Percentiles rank a stretch among this genome's conserved stretches.
Evolutionary conservation across 2,797 vertebrate genomes (phyloP).

Genomic region (Molossus molossus): DNA sequence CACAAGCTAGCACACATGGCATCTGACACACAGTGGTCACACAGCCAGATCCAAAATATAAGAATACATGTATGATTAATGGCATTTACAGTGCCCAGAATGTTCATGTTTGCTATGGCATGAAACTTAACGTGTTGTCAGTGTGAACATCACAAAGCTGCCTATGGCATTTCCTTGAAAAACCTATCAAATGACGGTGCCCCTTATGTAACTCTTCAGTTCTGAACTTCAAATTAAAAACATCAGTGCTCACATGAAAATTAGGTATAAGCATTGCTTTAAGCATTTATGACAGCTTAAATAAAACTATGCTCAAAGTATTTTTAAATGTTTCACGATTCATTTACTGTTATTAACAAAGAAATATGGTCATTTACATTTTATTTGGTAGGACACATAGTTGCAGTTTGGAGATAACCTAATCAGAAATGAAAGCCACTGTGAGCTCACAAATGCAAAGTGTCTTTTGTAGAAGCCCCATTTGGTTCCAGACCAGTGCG

Average conservation of each 20-base stretch:
- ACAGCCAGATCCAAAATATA: neutral
- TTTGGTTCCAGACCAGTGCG: constrained; percentile 62
- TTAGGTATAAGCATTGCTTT: neutral
- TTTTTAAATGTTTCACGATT: neutral
- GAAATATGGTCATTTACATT: neutral
- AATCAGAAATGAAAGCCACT: constrained; percentile 7
- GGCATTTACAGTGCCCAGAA: neutral
- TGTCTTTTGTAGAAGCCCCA: constrained; percentile 4
- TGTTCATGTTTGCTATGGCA: neutral
- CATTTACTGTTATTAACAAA: neutral
- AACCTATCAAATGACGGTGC: neutral
- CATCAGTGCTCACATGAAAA: neutral
- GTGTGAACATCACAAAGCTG: neutral
- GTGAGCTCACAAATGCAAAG: constrained; percentile 31
- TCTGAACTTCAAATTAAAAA: constrained; percentile 25
- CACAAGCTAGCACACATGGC: neutral
- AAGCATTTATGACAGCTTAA: neutral
- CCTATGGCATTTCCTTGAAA: neutral
- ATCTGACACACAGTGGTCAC: neutral
- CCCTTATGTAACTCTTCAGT: neutral
- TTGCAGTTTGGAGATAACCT: neutral
- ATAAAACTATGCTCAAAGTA: neutral
- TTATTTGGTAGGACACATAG: constrained; percentile 31
- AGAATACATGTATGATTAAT: neutral
- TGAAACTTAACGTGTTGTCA: neutral